A percentile compares a stretch with the other conserved stretches of the same genome.
Conservation (phyloP, 2,888 invertebrate species). For the Lepidocyrtinus sp. region DNA sequence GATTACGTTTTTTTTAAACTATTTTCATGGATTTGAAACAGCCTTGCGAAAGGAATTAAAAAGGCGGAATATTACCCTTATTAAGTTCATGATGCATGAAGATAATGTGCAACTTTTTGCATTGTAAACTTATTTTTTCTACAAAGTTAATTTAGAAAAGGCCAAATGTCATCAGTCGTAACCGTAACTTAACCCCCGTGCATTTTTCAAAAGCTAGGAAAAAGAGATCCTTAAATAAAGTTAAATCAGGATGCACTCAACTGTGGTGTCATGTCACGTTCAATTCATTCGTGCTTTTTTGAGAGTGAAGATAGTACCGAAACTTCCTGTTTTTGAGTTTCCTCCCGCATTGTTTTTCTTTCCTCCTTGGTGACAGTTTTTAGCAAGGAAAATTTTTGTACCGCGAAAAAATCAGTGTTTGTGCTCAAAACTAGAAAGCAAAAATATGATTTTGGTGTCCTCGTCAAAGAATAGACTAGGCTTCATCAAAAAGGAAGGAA, state of each 20-base stretch:
- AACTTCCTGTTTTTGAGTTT: neutral
- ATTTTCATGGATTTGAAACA: no score
- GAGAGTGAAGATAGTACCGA: neutral
- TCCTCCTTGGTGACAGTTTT: neutral
- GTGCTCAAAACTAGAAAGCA: neutral
- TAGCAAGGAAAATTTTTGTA: neutral
- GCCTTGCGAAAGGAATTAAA: constrained; percentile 35
- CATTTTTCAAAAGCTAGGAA: neutral
- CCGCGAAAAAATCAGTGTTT: neutral
- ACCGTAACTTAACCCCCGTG: neutral
- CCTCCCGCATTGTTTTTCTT: neutral
- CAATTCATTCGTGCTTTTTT: neutral
- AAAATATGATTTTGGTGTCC: neutral
- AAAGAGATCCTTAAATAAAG: neutral
- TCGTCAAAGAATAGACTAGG: no score
- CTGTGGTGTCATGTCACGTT: constrained; percentile 7
- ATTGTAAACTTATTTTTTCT: constrained; percentile 15
- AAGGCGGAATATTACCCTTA: constrained; percentile 40
- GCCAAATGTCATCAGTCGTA: constrained; percentile 38
- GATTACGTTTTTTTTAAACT: neutral
- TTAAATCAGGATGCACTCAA: constrained; percentile 3
- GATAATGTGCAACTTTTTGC: constrained; percentile 13
- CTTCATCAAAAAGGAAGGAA: neutral
- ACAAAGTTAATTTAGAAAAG: constrained; percentile 14
- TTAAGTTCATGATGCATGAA: constrained; percentile 5